These are phyloP conservation scores for Thinocorus orbignyianus DNA, from an alignment of 2,113 vertebrate genomes.

Conservation along the genomic window DNA sequence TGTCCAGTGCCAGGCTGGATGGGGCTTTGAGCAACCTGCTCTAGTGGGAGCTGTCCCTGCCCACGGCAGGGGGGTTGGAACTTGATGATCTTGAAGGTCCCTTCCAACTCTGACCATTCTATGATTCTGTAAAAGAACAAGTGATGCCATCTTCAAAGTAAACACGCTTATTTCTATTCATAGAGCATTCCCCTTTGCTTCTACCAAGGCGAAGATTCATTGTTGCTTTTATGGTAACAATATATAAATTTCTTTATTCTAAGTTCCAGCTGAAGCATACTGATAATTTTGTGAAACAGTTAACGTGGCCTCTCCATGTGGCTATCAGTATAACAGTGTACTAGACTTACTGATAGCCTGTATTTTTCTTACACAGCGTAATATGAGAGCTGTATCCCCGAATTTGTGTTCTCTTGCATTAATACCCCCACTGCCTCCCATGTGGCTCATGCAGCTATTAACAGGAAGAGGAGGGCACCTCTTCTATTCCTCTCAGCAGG, in stretches of 20 bases:
- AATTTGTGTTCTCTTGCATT: not conserved
- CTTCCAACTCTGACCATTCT: too few species aligned
- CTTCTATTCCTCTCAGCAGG: not conserved
- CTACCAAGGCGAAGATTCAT: not conserved
- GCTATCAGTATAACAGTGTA: not conserved
- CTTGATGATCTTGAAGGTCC: too few species aligned
- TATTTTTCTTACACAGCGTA: not conserved
- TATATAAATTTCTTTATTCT: fast-evolving
- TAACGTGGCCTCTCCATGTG: not conserved
- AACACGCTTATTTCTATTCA: not conserved
- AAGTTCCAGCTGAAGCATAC: not conserved
- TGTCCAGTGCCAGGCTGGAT: too few species aligned
- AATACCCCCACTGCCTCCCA: not conserved
- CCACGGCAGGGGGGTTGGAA: too few species aligned
- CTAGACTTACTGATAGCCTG: not conserved
- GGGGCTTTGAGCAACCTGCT: too few species aligned
- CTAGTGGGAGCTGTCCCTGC: too few species aligned
- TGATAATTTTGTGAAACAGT: not conserved
- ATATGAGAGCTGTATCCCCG: not conserved
- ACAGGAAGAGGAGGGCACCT: not conserved
- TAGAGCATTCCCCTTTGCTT: not conserved
- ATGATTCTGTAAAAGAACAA: not conserved
- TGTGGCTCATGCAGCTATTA: not conserved
- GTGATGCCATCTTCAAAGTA: not conserved
- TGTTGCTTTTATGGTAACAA: not conserved